Conservation (phyloP, 2,113 vertebrate genomes). For the Phrynosoma blainvillii region DNA sequence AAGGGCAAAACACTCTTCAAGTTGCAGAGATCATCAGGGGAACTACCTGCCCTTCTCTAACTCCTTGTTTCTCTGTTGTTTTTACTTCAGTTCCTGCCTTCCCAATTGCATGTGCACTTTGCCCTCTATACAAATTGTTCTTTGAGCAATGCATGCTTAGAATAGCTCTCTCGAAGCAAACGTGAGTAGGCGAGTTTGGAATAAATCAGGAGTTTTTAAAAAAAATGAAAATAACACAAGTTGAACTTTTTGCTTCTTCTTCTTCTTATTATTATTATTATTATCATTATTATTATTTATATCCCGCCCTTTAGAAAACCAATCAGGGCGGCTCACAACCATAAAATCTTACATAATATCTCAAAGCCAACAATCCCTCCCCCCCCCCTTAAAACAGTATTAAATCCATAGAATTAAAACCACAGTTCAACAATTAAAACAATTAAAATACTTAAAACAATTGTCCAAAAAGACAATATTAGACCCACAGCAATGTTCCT, state of each 20-base stretch:
- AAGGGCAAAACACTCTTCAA: not conserved
- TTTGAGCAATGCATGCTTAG: not conserved
- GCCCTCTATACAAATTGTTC: not conserved
- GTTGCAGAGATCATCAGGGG: not conserved
- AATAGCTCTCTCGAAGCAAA: conserved; percentile 25
- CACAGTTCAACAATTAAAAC: too few species aligned
- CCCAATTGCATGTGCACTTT: not conserved
- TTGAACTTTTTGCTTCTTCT: not conserved
- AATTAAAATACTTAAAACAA: too few species aligned
- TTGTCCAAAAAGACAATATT: too few species aligned
- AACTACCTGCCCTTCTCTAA: not conserved
- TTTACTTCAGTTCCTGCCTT: conserved; percentile 17
- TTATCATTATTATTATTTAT: too few species aligned
- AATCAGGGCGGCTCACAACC: too few species aligned
- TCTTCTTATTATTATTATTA: too few species aligned
- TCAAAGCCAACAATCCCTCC: too few species aligned
- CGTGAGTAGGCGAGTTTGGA: not conserved
- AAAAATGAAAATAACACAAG: conserved; percentile 7
- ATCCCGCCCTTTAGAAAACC: too few species aligned
- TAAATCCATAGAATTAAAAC: too few species aligned
- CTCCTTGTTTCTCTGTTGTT: not conserved
- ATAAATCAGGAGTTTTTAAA: conserved; percentile 15
- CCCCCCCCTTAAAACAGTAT: too few species aligned
- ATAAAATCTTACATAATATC: too few species aligned
- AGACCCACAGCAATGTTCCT: too few species aligned